phyloP scores from a whole-genome alignment of 2,113 vertebrate species.

The Chionomys nivalis region DNA sequence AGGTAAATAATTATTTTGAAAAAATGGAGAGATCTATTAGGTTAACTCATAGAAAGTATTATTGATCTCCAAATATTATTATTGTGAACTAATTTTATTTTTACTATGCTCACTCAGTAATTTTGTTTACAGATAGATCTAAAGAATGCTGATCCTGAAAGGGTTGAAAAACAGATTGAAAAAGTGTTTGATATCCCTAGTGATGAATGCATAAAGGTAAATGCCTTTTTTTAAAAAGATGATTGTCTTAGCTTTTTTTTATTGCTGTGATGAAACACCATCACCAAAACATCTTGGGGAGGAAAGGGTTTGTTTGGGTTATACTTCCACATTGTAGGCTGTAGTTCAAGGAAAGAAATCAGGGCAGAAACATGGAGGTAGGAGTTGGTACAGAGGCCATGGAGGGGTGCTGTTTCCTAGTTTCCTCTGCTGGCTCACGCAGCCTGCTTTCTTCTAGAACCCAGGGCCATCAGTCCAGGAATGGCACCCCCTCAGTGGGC shows the following conservation, averaged over 20 bases:
- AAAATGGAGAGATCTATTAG: neutral
- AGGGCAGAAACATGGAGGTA: neutral
- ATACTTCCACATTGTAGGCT: neutral
- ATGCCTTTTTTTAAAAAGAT: neutral
- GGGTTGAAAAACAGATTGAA: constrained; percentile 95
- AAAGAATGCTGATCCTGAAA: constrained; percentile 95
- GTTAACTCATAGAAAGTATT: neutral
- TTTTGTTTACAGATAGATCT: constrained; percentile 93
- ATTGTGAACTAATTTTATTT: neutral
- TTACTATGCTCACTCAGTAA: constrained; percentile 25
- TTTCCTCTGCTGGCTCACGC: neutral
- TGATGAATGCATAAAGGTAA: constrained; percentile 94
- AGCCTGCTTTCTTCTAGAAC: neutral
- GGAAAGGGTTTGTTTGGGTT: neutral
- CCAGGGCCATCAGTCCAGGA: neutral
- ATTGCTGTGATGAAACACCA: neutral
- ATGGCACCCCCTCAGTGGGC: neutral
- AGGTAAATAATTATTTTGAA: neutral
- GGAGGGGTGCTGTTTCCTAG: neutral
- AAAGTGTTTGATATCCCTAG: constrained; percentile 95
- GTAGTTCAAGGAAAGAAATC: neutral
- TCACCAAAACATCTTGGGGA: neutral
- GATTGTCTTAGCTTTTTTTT: neutral
- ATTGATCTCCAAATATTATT: neutral
- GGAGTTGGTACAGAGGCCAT: neutral